Base-by-base conservation (phyloP, 2,113 vertebrate species). In the Haemorhous mexicanus region DNA sequence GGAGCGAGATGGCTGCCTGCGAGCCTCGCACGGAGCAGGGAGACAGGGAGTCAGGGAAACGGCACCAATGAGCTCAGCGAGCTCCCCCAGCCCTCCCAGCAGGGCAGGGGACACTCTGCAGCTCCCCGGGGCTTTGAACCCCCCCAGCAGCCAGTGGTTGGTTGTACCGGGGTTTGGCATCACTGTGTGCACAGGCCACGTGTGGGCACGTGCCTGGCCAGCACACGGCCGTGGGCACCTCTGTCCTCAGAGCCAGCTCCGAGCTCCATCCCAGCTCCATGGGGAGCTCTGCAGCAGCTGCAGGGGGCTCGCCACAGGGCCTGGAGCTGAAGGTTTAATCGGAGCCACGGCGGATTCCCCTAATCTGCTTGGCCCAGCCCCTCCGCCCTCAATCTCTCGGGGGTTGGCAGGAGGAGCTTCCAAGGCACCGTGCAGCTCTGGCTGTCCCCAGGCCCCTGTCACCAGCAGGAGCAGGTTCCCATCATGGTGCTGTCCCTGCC, bases 201-300 rank as follows among this genome's bases (percentile, higher is more conserved):
- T 37, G 43, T 32, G 3, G 64, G 47, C 49, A 59, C 0, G 0
- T 63, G 59, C 24, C 49, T 5, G 0, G 46, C 63, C 68, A 13
- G 53, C 35, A 39, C 69, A 23, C 1, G 1, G 37, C 41, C 18
- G 3, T 1, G 1, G 32, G 16, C 35, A 55, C 7, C 0, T 75
- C 16, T 9, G 8, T 39, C 13, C 73, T 73, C 0, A 0, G 63
- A 39, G 37, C 24, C 14, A 4, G 70, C 66, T 20, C 61, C 0
- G 0, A 11, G 24, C 43, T 49, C 32, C 73, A 18, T 73, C n/a
- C 66, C 0, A 0, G 35, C 53, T 67, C 22, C 1, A 0, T 43
- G 82, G 59, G 69, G 27, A 91, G 47, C 17, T 1, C 41, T 4
- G 1, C 43, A 58, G 58, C 0, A 0, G 13, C 62, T 1, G 3